A percentile compares a stretch with the other conserved stretches of the same genome.
Conservation (phyloP, 2,113 vertebrate genomes). For the Callipepla californica region DNA sequence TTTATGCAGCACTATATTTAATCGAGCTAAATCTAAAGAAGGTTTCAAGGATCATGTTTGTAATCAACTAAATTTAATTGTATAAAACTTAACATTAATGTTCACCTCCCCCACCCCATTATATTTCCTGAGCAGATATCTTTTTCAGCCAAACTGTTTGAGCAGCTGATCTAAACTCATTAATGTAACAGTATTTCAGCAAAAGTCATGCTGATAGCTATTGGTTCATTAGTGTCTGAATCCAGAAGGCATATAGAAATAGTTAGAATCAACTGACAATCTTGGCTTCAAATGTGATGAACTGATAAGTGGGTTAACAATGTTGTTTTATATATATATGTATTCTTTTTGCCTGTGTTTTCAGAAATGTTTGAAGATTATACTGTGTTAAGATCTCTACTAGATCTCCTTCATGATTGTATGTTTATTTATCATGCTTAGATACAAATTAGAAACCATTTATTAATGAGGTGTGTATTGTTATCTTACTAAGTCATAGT, state of each 20-base stretch:
- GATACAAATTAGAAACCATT: not conserved
- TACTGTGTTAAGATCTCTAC: not conserved
- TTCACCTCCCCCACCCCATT: not conserved
- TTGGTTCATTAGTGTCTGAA: constrained; percentile 51
- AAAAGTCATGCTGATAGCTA: constrained; percentile 50
- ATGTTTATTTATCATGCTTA: not conserved
- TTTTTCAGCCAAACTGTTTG: constrained; percentile 32
- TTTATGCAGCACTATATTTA: constrained; percentile 37
- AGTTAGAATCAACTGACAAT: not conserved
- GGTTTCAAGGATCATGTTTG: constrained; percentile 22
- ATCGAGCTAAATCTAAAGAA: constrained; percentile 47
- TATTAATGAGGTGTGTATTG: not conserved
- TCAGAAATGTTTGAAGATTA: not conserved
- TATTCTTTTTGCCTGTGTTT: not conserved
- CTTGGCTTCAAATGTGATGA: not conserved
- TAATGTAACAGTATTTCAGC: constrained; percentile 55
- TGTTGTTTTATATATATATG: not conserved
- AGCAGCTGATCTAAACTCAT: constrained; percentile 60
- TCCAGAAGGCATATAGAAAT: constrained; percentile 44
- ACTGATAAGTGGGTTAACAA: not conserved
- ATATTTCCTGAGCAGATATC: constrained; percentile 39
- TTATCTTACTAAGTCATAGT: not conserved
- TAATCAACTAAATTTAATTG: constrained; percentile 66
- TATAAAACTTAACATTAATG: constrained; percentile 20
- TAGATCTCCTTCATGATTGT: not conserved